Evolutionary conservation across 2,797 vertebrate species (phyloP).

Genomic region (Chelidonichthys spinosus): DNA sequence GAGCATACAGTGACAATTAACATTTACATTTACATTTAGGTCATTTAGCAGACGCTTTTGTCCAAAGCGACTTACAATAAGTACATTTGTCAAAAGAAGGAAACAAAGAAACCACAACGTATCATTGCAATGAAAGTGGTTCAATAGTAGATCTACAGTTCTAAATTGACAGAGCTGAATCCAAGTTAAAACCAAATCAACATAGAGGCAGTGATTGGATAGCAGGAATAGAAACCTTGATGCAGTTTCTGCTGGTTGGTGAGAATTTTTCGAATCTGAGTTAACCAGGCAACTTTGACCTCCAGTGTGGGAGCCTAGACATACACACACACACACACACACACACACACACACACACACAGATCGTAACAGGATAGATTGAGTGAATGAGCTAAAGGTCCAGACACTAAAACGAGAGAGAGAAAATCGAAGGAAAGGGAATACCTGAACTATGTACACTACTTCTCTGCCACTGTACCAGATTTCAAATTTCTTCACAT

Average conservation of each 20-base stretch:
- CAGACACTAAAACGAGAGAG: neutral
- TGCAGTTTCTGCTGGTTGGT: constrained; percentile 88
- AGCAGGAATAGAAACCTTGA: constrained; percentile 83
- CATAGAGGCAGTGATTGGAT: neutral
- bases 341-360: neutral
- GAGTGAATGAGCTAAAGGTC: neutral
- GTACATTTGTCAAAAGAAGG: too few species aligned
- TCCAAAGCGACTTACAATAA: too few species aligned
- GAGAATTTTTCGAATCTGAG: constrained; percentile 92
- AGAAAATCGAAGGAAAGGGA: neutral
- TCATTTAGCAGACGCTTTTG: too few species aligned
- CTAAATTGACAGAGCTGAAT: neutral
- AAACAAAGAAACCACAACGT: too few species aligned
- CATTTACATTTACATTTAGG: too few species aligned
- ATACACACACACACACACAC: constrained; percentile 5
- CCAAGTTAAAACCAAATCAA: neutral
- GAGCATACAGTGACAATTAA: neutral
- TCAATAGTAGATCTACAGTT: neutral
- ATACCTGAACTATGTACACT: constrained; percentile 95
- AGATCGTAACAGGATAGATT: neutral
- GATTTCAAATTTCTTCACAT: constrained; percentile 96
- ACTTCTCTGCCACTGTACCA: constrained; percentile 95
- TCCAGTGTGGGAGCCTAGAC: constrained; percentile 90
- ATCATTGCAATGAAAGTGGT: neutral
- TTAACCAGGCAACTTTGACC: constrained; percentile 93